Conservation (phyloP, 1,140 invertebrate genomes). For the Megalopta genalis region DNA sequence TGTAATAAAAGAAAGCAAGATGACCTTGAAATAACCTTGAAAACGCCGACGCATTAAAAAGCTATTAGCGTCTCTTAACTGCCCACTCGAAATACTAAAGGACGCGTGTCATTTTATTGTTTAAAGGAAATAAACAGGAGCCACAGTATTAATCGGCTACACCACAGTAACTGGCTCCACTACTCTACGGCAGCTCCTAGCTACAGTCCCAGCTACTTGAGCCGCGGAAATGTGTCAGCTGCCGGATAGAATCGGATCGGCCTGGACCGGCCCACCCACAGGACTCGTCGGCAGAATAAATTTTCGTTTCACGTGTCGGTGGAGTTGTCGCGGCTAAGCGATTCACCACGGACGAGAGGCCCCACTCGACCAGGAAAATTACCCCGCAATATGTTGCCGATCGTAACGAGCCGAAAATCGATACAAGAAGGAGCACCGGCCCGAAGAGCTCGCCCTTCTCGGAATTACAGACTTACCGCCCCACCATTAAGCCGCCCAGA, state of each 20-base stretch:
- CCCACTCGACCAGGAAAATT: conserved; percentile 62
- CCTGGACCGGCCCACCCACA: conserved; percentile 22
- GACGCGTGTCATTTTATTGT: too few relatives aligned
- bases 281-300: conserved; percentile 37
- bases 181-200: too few relatives aligned
- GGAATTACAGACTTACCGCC: conserved; percentile 39
- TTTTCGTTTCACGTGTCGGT: conserved; percentile 68
- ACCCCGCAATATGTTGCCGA: conserved; percentile 69
- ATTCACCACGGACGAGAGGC: conserved; percentile 42
- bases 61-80: too few relatives aligned
- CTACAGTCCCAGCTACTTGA: too few relatives aligned
- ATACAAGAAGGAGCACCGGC: conserved; percentile 37
- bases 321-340: conserved; percentile 57
- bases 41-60: too few relatives aligned
- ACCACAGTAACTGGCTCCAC: too few relatives aligned
- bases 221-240: conserved; percentile 42
- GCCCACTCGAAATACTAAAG: too few relatives aligned
- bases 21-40: too few relatives aligned
- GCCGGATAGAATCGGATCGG: conserved; percentile 33
- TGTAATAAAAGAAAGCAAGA: too few relatives aligned
- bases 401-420: conserved; percentile 61
- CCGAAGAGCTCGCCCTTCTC: conserved; percentile 20
- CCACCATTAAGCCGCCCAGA: not conserved
- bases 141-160: too few relatives aligned
- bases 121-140: too few relatives aligned